Evolutionary conservation across 2,888 invertebrate genomes (phyloP), one percentile per base, ranked within the genome.

Genomic region (Pristionchus mayeri): DNA sequence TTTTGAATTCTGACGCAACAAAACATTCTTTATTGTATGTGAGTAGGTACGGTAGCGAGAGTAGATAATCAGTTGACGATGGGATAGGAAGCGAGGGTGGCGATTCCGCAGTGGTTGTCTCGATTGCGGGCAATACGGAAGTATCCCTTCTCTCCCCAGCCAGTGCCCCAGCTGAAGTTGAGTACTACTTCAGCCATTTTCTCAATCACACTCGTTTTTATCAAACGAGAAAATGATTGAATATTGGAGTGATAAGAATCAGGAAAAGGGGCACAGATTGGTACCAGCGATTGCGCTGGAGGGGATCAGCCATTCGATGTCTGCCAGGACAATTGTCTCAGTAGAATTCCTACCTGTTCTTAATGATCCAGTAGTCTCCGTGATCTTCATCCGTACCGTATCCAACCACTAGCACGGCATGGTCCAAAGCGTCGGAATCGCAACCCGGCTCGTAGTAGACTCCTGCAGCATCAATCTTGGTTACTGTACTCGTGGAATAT

Each of bases 51-150:
- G 54, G 6, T 54, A 24, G 24, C 24, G 54, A 24, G n/a, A 21
- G 7, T 6, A 16, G 16, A 0, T 11, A 27, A 0, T 63, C 60
- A 63, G 16, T 86, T 86, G 57, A 90, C 90, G 30, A 90, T 85
- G 76, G 96, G 96, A 93, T 96, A 97, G 0, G 96, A 96, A 0
- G 96, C 97, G 94, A 95, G 95, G 91, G 96, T 96, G 1, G 97
- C 95, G n/a, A 97, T 95, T 0, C 97, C 97, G 92, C 97, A 97
- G 94, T 93, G 93, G 94, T 97, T 97, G 89, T 95, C 94, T 34
- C 95, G 95, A 91, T 57, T 57, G 0, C 57, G 57, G 24, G 57
- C 1, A n/a, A 57, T 57, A 13, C 57, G 57, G n/a, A 63, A 16
- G 30, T 63, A 30, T 6, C 63, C 63, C 0, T 34, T 18, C 63